Conservation (phyloP, 2,888 invertebrate species). For the Exephanes ischioxanthus region DNA sequence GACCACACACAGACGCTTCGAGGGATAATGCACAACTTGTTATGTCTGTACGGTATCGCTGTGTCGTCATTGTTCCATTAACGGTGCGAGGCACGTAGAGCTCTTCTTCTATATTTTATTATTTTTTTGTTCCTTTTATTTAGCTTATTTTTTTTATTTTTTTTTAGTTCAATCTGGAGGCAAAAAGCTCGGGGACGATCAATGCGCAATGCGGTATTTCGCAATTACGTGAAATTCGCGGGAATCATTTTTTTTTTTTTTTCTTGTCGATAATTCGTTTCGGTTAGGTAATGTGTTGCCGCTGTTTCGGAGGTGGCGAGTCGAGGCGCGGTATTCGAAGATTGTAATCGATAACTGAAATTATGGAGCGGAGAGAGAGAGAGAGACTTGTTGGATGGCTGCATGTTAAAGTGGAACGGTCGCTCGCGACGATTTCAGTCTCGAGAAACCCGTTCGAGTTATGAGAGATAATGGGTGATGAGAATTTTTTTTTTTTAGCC, state of each 20-base stretch:
- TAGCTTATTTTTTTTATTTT: not conserved
- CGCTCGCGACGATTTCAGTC: no score
- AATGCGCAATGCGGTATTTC: slow-evolving; percentile 8
- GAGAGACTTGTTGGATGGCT: no score
- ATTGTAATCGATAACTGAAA: no score
- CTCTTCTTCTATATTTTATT: not conserved
- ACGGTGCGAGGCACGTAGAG: slow-evolving; percentile 3
- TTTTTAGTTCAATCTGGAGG: not conserved
- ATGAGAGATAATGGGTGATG: no score
- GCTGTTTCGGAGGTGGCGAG: no score
- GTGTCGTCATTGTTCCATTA: slow-evolving; percentile 19
- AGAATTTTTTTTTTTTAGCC: no score
- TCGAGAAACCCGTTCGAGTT: no score
- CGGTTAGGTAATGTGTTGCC: not conserved
- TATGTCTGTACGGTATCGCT: slow-evolving; percentile 11
- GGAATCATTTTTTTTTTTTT: not conserved
- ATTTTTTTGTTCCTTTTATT: not conserved
- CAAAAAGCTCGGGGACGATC: not conserved
- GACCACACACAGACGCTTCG: slow-evolving; percentile 12
- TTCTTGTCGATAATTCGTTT: not conserved
- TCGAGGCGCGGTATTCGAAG: no score
- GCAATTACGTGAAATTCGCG: not conserved
- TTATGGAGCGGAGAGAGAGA: no score
- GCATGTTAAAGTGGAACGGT: no score
- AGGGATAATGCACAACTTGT: not conserved